These are phyloP conservation scores for Craniophora ligustri DNA, from an alignment of 2,888 invertebrate genomes.

Conservation along the genomic window DNA sequence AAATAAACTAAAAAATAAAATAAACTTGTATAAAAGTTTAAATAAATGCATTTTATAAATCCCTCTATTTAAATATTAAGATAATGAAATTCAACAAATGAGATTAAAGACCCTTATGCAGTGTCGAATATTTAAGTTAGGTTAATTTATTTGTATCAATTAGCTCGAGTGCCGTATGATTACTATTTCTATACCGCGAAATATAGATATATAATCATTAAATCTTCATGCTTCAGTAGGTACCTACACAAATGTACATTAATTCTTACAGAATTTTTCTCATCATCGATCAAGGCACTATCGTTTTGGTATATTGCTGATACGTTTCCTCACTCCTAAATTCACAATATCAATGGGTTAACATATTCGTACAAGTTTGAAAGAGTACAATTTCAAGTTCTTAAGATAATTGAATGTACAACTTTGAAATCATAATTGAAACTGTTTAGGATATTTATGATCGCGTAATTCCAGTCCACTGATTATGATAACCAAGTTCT, in stretches of 20 bases:
- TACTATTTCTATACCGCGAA: conserved; percentile 88
- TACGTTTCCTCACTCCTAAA: conserved; percentile 86
- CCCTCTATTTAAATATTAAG: conserved; percentile 81
- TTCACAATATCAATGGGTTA: conserved; percentile 83
- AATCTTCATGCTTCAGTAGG: conserved; percentile 61
- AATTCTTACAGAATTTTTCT: conserved; percentile 76
- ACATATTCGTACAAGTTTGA: conserved; percentile 77
- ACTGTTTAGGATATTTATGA: conserved; percentile 26
- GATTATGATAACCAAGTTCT: conserved; percentile 62
- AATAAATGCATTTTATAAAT: conserved; percentile 88
- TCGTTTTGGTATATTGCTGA: conserved; percentile 88
- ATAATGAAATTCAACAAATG: conserved; percentile 85
- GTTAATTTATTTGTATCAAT: conserved; percentile 77
- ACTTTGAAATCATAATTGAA: conserved; percentile 58
- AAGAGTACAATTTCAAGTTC: conserved; percentile 78
- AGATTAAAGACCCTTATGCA: conserved; percentile 70
- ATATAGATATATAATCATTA: conserved; percentile 88
- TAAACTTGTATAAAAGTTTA: conserved; percentile 84
- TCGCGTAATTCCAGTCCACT: conserved; percentile 33
- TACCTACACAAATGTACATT: conserved; percentile 70
- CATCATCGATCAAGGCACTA: conserved; percentile 84
- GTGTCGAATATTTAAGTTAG: conserved; percentile 71
- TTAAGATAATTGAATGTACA: conserved; percentile 65
- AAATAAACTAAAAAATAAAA: conserved; percentile 81
- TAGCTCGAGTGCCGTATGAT: conserved; percentile 85